Conservation (phyloP, 1,140 invertebrate genomes). For the Whitmania pigra region DNA sequence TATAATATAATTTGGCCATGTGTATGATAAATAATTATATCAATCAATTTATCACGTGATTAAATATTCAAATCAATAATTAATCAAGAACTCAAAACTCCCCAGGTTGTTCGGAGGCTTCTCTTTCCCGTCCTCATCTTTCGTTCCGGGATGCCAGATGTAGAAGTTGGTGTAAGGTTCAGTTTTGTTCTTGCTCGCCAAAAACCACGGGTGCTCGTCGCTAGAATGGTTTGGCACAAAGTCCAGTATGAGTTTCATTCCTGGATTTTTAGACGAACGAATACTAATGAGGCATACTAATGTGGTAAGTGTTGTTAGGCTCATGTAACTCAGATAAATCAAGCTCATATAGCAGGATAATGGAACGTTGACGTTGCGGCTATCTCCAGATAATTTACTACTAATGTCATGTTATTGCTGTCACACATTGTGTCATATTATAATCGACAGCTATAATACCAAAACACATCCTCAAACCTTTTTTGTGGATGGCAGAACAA, state of each 20-base stretch:
- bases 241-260: conserved; percentile 49
- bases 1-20: no score
- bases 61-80: no score
- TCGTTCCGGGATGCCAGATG: conserved; percentile 30
- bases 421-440: no score
- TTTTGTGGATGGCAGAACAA: conserved; percentile 37
- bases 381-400: not conserved
- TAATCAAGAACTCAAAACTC: conserved; percentile 25
- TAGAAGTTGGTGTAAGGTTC: conserved; percentile 49
- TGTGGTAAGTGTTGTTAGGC: no score
- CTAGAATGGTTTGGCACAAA: conserved; percentile 75
- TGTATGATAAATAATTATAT: no score
- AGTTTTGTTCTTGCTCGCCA: conserved; percentile 49
- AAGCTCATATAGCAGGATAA: no score
- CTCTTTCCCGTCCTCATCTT: conserved; percentile 33
- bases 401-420: not conserved
- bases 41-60: no score
- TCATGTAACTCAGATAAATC: no score
- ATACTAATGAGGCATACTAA: no score
- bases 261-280: conserved; percentile 24
- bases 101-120: conserved; percentile 66
- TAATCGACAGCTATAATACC: no score
- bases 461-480: conserved; percentile 28
- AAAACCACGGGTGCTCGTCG: conserved; percentile 64
- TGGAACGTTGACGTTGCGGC: no score